Conservation (phyloP, 1,140 invertebrate species). For the Aphidius ervi region DNA sequence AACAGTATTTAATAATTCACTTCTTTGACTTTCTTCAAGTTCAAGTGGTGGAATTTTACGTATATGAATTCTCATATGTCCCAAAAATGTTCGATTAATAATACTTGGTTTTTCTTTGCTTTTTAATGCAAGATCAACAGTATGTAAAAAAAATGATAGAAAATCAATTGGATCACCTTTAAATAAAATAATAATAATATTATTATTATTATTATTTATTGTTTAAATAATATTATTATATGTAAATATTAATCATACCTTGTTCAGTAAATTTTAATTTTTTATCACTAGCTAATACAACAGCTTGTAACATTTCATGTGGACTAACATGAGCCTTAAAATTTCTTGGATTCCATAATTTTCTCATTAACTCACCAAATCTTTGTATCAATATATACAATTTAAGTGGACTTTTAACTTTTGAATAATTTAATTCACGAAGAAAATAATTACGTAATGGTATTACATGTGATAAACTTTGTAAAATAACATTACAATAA, state of each 20-base stretch:
- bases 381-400: constrained; percentile 85
- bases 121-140: constrained; percentile 85
- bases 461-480: constrained; percentile 90
- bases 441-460: constrained; percentile 94
- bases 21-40: constrained; percentile 83
- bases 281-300: constrained; percentile 97
- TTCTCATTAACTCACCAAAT: constrained; percentile 95
- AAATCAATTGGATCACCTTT: constrained; percentile 93
- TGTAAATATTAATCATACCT: constrained; percentile 54
- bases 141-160: constrained; percentile 93
- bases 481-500: constrained; percentile 97
- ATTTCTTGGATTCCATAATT: constrained; percentile 98
- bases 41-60: constrained; percentile 92
- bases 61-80: constrained; percentile 92
- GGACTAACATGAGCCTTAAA: constrained; percentile 99
- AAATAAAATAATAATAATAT: constrained; percentile 27
- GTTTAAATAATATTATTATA: neutral
- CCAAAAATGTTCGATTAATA: constrained; percentile 92
- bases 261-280: constrained; percentile 98
- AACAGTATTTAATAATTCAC: constrained; percentile 70
- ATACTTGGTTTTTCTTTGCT: constrained; percentile 84
- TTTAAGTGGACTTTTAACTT: constrained; percentile 78
- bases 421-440: constrained; percentile 86
- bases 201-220: neutral
- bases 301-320: constrained; percentile 99